Evolutionary conservation across 2,888 invertebrate genomes (phyloP).

Genomic region (Tromatobia lineatoria): DNA sequence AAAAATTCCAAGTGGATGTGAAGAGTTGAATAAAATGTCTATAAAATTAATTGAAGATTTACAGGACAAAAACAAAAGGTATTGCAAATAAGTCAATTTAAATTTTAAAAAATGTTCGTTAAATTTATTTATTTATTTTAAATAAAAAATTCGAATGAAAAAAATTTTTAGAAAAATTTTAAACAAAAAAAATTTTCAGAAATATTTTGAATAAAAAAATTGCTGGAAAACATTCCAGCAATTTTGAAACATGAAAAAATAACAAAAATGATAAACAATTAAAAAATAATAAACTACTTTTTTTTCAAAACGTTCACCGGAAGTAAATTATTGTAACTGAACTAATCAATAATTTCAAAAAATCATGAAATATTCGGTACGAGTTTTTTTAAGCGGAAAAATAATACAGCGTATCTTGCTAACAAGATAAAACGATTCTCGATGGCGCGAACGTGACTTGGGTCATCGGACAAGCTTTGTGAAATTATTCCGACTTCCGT

Average conservation of each 20-base stretch:
- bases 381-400: too few species aligned
- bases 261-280: neutral
- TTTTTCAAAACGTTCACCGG: too few species aligned
- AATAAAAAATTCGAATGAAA: neutral
- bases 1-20: too few species aligned
- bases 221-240: neutral
- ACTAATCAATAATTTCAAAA: too few species aligned
- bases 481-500: conserved; percentile 13
- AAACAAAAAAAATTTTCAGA: too few species aligned
- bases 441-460: conserved; percentile 28
- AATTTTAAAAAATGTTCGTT: neutral
- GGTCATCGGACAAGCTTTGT: conserved; percentile 38
- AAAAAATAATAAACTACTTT: neutral
- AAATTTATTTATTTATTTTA: neutral
- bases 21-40: too few species aligned
- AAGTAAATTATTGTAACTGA: too few species aligned
- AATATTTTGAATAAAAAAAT: neutral
- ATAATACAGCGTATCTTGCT: neutral
- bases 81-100: neutral
- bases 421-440: conserved; percentile 20
- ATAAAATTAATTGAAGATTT: too few species aligned
- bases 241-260: neutral
- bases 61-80: too few species aligned
- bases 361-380: neutral
- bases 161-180: too few species aligned